These are phyloP conservation scores for Myotis brandtii DNA, from an alignment of 2,113 vertebrate species.

Conservation along the genomic window DNA sequence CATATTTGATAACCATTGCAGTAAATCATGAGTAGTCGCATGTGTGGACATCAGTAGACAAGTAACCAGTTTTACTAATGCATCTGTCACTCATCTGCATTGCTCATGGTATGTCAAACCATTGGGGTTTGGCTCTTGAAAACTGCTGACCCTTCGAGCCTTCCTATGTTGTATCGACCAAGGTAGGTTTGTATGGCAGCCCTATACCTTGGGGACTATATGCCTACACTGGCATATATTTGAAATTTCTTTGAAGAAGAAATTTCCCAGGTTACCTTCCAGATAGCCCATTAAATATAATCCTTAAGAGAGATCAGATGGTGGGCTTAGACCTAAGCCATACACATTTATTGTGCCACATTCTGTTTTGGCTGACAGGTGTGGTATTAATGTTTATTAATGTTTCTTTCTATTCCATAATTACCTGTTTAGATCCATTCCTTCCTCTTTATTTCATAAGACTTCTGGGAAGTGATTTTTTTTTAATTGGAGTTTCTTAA, in stretches of 20 bases:
- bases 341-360: slow-evolving; percentile 60
- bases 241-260: slow-evolving; percentile 47
- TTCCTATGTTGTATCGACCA: slow-evolving; percentile 57
- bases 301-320: slow-evolving; percentile 36
- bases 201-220: slow-evolving; percentile 1
- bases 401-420: slow-evolving; percentile 46
- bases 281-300: slow-evolving; percentile 28
- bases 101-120: slow-evolving; percentile 76
- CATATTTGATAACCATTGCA: slow-evolving; percentile 80
- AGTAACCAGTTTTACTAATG: slow-evolving; percentile 85
- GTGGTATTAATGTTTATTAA: slow-evolving; percentile 22
- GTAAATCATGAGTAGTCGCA: slow-evolving; percentile 85
- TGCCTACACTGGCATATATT: slow-evolving; percentile 26
- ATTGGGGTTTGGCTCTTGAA: slow-evolving; percentile 75
- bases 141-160: slow-evolving; percentile 74
- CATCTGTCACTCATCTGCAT: slow-evolving; percentile 73
- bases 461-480: slow-evolving; percentile 61
- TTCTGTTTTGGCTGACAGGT: slow-evolving; percentile 65
- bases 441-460: slow-evolving; percentile 60
- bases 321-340: slow-evolving; percentile 48
- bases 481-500: slow-evolving; percentile 57
- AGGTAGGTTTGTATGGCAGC: slow-evolving; percentile 67
- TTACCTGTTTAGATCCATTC: neutral
- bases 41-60: slow-evolving; percentile 87
- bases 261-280: slow-evolving; percentile 63